These are phyloP conservation scores for Drosophila borborema DNA, from an alignment of 2,888 invertebrate species.

Conservation along the genomic window DNA sequence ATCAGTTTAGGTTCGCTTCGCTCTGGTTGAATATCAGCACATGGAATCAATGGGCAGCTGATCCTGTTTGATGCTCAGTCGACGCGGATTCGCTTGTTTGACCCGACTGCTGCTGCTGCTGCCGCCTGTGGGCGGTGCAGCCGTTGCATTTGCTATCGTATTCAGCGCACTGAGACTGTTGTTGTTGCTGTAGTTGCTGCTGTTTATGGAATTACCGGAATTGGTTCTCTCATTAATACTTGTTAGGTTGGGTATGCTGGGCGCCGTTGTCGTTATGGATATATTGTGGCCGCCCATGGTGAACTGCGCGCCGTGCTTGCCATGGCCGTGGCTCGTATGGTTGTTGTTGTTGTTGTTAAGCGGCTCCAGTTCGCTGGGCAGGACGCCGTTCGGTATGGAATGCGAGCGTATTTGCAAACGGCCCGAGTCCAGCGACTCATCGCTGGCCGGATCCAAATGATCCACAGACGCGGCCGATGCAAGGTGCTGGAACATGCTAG, in stretches of 20 bases:
- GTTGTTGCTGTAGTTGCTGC: conserved; percentile 74
- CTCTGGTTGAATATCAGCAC: conserved; percentile 83
- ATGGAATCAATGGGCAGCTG: conserved; percentile 85
- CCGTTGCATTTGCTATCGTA: conserved; percentile 31
- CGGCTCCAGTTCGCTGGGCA: conserved; percentile 82
- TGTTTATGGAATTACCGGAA: conserved; percentile 80
- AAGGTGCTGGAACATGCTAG: conserved; percentile 83
- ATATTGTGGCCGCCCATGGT: conserved; percentile 79
- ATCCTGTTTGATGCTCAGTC: conserved; percentile 85
- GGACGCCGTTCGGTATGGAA: conserved; percentile 84
- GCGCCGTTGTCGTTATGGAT: conserved; percentile 76
- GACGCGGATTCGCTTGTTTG: conserved; percentile 78
- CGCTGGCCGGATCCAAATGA: conserved; percentile 85
- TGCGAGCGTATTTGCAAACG: conserved; percentile 84
- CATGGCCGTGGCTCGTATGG: conserved; percentile 24
- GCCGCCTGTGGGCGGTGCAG: conserved; percentile 31
- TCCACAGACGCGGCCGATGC: conserved; percentile 84
- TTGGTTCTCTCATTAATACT: conserved; percentile 84
- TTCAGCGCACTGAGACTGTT: conserved; percentile 58
- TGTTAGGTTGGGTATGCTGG: conserved; percentile 82
- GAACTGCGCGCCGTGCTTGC: conserved; percentile 72
- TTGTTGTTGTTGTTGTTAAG: conserved; percentile 65
- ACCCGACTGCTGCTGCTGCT: conserved; percentile 56
- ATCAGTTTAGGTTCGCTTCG: conserved; percentile 33
- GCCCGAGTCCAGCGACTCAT: conserved; percentile 84